Evolutionary conservation across 2,113 vertebrate species (phyloP).

Genomic region (Chionomys nivalis): DNA sequence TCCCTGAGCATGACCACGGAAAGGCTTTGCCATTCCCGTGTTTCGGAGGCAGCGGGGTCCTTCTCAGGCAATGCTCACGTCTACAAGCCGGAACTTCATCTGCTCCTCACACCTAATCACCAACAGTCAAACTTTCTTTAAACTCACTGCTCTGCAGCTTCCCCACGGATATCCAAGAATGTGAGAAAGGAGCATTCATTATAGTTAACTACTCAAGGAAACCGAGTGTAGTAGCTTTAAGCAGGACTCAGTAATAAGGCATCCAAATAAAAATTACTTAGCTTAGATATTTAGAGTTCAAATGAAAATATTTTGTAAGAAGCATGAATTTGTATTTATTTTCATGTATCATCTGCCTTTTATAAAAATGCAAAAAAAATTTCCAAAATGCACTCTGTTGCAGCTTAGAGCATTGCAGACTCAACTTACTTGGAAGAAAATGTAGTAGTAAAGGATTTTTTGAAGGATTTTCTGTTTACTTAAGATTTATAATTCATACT

Average conservation of each 20-base stretch:
- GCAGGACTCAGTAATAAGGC: slow-evolving; percentile 21
- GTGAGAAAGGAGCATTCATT: neutral
- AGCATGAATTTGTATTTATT: slow-evolving; percentile 40
- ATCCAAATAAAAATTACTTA: slow-evolving; percentile 39
- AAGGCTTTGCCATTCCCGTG: neutral
- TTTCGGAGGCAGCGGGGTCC: neutral
- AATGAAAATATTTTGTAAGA: slow-evolving; percentile 29
- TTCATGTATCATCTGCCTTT: slow-evolving; percentile 41
- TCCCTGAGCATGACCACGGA: neutral
- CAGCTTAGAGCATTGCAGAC: slow-evolving; percentile 63
- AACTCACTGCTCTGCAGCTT: neutral
- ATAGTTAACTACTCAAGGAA: slow-evolving; percentile 19
- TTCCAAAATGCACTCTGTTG: slow-evolving; percentile 54
- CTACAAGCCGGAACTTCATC: neutral
- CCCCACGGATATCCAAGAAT: neutral
- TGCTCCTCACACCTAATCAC: neutral
- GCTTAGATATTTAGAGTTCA: slow-evolving; percentile 27
- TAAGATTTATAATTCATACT: neutral
- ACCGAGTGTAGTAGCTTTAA: slow-evolving; percentile 35
- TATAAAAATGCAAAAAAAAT: slow-evolving; percentile 52
- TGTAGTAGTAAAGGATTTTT: slow-evolving; percentile 35
- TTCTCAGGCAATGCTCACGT: neutral
- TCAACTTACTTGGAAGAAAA: slow-evolving; percentile 65
- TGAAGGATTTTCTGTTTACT: neutral
- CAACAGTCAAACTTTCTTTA: neutral